Base-by-base conservation (phyloP, 2,113 vertebrate genomes). In the Istiophorus platypterus region DNA sequence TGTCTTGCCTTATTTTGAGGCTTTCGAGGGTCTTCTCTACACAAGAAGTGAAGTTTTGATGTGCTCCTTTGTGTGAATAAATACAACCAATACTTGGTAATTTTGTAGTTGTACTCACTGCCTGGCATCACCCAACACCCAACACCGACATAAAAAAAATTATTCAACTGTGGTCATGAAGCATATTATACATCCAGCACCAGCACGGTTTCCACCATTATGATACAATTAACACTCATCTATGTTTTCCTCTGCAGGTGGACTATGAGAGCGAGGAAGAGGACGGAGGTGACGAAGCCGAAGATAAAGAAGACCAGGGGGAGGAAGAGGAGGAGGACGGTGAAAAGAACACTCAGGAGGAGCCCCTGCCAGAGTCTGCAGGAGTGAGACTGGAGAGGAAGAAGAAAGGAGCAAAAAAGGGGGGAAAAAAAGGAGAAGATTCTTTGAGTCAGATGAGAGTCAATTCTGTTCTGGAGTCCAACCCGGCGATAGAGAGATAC, bases 251-350 rank as follows among this genome's bases (percentile, higher is more conserved):
- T 26, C 39, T 58, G 2, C 85, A 99, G 98, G 96, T 99, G 3
- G 98, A 99, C 93, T 99, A 99, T 59, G 98, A 99, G 64, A 99
- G 98, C 0, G 97, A 97, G 71, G 98, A 97, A 12, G 97, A 95
- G 10, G 95, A 45, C 0, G 85, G 74, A 22, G 93, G 84, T 5
- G 88, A 91, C 0, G 90, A 88, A 0, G 89, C 73, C 34, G 87
- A 88, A 22, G 84, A 81, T 10, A 72, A 68, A 3, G 88, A 91
- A 2, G 84, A 83, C 3, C 18, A 87, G 31, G 89, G 80, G 2
- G 8, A 31, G 22, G 92, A 93, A 29, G 93, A 79, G 15, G 29
- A n/a, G 2, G 10, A 24, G 34, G 76, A 82, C 5, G 85, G 85
- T 1, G 79, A 34, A 4, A 54, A 82, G 42, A 9, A 0, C 0